Evolutionary conservation across 2,888 invertebrate genomes (phyloP).

Genomic region (Nomada ruficornis): DNA sequence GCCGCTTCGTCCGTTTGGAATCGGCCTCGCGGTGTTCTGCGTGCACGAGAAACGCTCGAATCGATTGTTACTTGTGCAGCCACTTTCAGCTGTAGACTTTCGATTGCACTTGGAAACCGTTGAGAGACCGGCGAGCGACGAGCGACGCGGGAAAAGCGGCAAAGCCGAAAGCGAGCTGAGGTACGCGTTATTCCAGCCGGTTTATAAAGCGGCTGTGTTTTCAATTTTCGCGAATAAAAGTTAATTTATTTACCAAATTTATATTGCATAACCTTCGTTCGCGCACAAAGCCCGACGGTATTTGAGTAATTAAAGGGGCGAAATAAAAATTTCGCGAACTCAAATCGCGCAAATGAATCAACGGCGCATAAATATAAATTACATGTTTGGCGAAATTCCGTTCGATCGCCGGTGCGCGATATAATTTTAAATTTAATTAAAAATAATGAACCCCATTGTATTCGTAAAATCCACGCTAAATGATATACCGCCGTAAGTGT

Average conservation of each 20-base stretch:
- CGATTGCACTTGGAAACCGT: too few relatives aligned
- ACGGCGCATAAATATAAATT: slow-evolving; percentile 73
- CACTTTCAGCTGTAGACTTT: too few relatives aligned
- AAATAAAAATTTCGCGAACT: slow-evolving; percentile 68
- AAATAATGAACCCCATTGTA: slow-evolving; percentile 72
- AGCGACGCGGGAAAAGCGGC: neutral
- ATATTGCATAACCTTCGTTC: slow-evolving; percentile 70
- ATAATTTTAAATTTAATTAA: slow-evolving; percentile 74
- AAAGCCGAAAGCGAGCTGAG: slow-evolving; percentile 45
- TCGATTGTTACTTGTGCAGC: too few relatives aligned
- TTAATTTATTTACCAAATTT: slow-evolving; percentile 72
- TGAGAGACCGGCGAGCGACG: too few relatives aligned
- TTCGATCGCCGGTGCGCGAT: slow-evolving; percentile 62
- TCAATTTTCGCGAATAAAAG: slow-evolving; percentile 71
- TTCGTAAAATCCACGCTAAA: slow-evolving; percentile 68
- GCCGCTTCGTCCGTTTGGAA: neutral
- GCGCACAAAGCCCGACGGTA: slow-evolving; percentile 58
- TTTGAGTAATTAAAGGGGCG: slow-evolving; percentile 71
- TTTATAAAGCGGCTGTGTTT: slow-evolving; percentile 62
- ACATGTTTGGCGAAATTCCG: slow-evolving; percentile 68
- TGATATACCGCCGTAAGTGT: slow-evolving; percentile 71
- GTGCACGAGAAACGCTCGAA: too few relatives aligned
- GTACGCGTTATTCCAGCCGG: slow-evolving; percentile 57
- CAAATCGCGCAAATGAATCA: slow-evolving; percentile 73
- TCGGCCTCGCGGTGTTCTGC: neutral